phyloP scores from a whole-genome alignment of 2,113 vertebrate species.

The Tringa solitaria region DNA sequence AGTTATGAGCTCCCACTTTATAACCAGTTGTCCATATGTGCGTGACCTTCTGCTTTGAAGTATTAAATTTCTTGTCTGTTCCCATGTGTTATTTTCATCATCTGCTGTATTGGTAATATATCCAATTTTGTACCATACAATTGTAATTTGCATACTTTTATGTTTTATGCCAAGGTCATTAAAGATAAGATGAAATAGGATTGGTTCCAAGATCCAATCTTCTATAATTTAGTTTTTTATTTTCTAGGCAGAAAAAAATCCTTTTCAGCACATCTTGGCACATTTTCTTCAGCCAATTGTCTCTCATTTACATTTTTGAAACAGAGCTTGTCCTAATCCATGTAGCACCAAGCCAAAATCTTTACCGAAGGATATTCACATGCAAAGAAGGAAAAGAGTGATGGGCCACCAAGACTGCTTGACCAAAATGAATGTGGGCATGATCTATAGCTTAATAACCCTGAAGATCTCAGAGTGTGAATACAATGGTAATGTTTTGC shows the following conservation, averaged over 20 bases:
- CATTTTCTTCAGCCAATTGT: neutral
- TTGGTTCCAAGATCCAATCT: neutral
- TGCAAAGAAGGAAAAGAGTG: neutral
- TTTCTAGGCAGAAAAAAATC: neutral
- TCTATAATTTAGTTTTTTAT: neutral
- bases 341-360: neutral
- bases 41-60: neutral
- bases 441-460: neutral
- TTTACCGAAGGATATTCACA: neutral
- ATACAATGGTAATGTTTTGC: neutral
- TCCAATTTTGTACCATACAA: neutral
- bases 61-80: neutral
- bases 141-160: neutral
- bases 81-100: neutral
- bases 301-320: neutral
- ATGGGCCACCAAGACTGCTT: neutral
- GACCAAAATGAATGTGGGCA: neutral
- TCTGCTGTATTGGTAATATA: neutral
- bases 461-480: neutral
- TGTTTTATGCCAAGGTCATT: neutral
- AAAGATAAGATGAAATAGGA: neutral
- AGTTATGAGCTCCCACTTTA: neutral
- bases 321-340: neutral
- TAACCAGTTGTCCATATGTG: fast-evolving
- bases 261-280: neutral